Base-by-base conservation (phyloP, 1,140 invertebrate genomes). In the Drosophila carrolli region DNA sequence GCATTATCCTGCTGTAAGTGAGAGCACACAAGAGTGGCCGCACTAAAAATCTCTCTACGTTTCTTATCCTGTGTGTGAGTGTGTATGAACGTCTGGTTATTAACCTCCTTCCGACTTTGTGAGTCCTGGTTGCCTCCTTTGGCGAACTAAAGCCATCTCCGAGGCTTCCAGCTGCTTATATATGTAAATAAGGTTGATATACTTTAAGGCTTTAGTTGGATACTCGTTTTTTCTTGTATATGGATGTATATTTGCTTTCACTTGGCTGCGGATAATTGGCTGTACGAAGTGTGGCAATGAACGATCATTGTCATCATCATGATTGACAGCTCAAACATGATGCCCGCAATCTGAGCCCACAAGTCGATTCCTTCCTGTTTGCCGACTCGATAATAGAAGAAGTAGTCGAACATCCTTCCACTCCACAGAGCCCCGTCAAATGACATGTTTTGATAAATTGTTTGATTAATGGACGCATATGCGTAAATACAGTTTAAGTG, bases 361-460 rank as follows among this genome's bases (percentile, higher is more conserved):
- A 48, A 72, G 68, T 72, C 68, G 66, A 50, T 71, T 43, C 51
- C 67, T 48, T 48, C 58, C 62, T 14, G 43, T 76, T 67, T 48
- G 61, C 16, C 0, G 14, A 37, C 35, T 63, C 74, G 43, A 60
- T 61, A 66, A 27, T 73, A 56, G 37, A 53, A 51, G 43, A 46
- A 61, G 58, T 79, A 37, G 54, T 43, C 51, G 51, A 60, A 46
- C 58, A 59, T 40, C 14, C 40, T 41, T 1, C 35, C 57, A 11
- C 27, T 23, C 47, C 23, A 41, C 23, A 4, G n/a, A 8, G 13
- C n/a, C 10, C 27, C 13, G 23, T 27, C 50, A 50, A 55, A 74
- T 89, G 83, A 89, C 83, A 89, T 88, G 84, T 84, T 58, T 83
- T 88, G 84, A 88, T 88, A 88, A 89, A 88, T 88, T 83, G 73